Conservation (phyloP, 2,797 vertebrate genomes). For the Avahi laniger region DNA sequence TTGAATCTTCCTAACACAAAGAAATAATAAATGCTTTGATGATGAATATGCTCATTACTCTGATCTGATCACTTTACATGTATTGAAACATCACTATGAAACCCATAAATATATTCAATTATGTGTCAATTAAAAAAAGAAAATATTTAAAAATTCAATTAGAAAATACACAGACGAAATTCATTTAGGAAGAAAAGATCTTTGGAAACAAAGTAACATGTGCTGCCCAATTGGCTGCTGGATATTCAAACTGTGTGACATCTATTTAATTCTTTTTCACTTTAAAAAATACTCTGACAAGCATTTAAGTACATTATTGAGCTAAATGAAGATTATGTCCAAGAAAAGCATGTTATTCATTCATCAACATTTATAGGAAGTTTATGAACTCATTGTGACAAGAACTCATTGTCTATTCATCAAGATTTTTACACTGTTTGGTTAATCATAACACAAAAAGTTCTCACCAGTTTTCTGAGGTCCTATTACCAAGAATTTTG, state of each 20-base stretch:
- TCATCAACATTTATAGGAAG: not conserved
- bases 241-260: not conserved
- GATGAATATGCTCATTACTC: not conserved
- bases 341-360: not conserved
- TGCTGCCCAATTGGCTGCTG: not conserved
- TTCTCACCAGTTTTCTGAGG: constrained; percentile 97
- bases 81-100: not conserved
- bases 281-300: not conserved
- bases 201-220: not conserved
- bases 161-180: not conserved
- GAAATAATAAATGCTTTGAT: not conserved
- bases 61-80: not conserved
- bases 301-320: not conserved
- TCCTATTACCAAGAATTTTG: constrained; percentile 96
- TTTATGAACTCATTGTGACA: not conserved
- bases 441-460: constrained; percentile 55
- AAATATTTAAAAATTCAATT: not conserved
- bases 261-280: not conserved
- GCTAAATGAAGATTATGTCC: not conserved
- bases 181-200: not conserved
- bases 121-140: not conserved
- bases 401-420: not conserved
- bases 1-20: not conserved
- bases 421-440: not conserved
- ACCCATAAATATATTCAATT: not conserved